Evolutionary conservation across 2,888 invertebrate genomes (phyloP).

Genomic region (Clanis bilineata): DNA sequence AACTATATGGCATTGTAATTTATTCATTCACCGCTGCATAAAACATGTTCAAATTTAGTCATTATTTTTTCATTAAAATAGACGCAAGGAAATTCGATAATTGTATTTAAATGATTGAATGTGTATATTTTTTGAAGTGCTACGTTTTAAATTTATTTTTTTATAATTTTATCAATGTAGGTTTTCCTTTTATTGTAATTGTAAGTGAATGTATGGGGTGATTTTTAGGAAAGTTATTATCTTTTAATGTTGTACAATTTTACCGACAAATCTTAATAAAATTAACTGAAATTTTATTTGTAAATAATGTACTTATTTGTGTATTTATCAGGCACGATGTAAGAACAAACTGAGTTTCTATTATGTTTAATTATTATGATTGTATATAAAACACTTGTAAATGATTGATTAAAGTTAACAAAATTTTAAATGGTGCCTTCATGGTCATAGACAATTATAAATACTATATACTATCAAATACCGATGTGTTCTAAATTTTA

Average conservation of each 20-base stretch:
- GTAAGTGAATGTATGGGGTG: background rate
- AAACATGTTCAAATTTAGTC: too few relatives aligned
- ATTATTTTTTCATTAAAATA: background rate
- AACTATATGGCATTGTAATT: too few relatives aligned
- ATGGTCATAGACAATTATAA: background rate
- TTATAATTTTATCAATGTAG: constrained; percentile 28
- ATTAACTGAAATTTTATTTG: background rate
- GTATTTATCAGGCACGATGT: background rate
- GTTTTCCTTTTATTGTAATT: constrained; percentile 32
- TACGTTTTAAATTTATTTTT: constrained; percentile 24
- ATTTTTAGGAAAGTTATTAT: constrained; percentile 6
- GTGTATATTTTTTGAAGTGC: constrained; percentile 28
- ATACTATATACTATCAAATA: too few relatives aligned
- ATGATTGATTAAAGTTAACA: background rate
- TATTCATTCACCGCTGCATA: too few relatives aligned
- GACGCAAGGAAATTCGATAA: constrained; percentile 21
- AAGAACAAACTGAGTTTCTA: background rate
- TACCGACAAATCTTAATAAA: too few relatives aligned
- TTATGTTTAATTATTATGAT: background rate
- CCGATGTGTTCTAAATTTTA: too few relatives aligned
- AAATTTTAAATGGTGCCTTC: constrained; percentile 3
- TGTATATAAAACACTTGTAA: background rate
- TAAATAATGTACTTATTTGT: background rate
- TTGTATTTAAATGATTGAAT: constrained; percentile 22
- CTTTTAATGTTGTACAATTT: background rate